Base-by-base conservation (phyloP, 2,113 vertebrate genomes). In the Panurus biarmicus region DNA sequence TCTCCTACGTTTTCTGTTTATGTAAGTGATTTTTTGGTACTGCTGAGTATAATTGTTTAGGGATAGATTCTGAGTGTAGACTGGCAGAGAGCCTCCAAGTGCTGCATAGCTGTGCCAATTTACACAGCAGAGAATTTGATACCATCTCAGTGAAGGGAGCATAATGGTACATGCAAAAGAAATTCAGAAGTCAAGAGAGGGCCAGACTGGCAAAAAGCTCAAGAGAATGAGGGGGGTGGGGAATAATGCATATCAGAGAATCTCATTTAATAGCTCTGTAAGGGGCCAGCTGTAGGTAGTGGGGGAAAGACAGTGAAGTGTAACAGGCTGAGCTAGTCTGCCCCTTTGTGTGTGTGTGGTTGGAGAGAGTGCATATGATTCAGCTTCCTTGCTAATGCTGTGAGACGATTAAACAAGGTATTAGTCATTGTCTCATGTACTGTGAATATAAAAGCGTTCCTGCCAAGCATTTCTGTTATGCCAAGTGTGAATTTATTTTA, bases 31-130 rank as follows among this genome's bases (percentile, higher is more conserved):
- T 75, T 93, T 89, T 82, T 82, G 81, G 38, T 89, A 72, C 51
- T 90, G 64, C 93, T 86, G 67, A 85, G 35, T 67, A 64, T 88
- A 96, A 95, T 90, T 95, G 67, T 93, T 91, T 93, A 71, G 78
- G 85, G 40, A 60, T 90, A 93, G 44, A 79, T 73, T 87, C 61
- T 92, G 62, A 79, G 54, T 83, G 64, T 85, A 95, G 94, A 83
- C 91, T 95, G 89, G 93, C 87, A 93, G 71, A 83, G n/a, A 87
- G 57, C 72, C 87, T 67, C 64, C 4, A n/a, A 86, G 45, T 38
- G 44, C 87, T 83, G 38, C 65, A 0, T n/a, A 74, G 44, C 40
- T 73, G 10, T 93, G 90, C 93, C 94, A 95, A 91, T 88, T 94
- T 75, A 93, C 85, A 91, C 93, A 95, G 61, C 20, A 22, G 40